These are phyloP conservation scores for Oreotrochilus melanogaster DNA, from an alignment of 2,113 vertebrate species.

Conservation along the genomic window DNA sequence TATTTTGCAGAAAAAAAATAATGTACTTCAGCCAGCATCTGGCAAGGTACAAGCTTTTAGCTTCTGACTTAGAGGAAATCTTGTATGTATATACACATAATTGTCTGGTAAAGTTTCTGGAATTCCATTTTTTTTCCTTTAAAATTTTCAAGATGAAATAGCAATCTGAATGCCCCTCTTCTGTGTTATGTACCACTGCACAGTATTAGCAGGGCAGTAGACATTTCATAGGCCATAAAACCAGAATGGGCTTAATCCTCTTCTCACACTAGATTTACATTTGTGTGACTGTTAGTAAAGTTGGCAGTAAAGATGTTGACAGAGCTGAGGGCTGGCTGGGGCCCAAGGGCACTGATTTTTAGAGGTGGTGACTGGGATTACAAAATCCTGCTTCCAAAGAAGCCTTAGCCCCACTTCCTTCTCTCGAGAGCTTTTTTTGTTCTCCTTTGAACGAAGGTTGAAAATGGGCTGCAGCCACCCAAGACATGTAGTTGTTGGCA, in stretches of 20 bases:
- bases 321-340: conserved; percentile 40
- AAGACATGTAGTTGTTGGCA: not conserved
- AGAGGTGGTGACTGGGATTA: conserved; percentile 36
- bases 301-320: conserved; percentile 62
- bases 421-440: conserved; percentile 30
- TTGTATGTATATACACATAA: not conserved
- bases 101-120: not conserved
- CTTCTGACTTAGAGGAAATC: not conserved
- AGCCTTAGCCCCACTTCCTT: conserved; percentile 34
- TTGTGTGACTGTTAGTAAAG: conserved; percentile 57
- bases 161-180: not conserved
- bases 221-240: conserved; percentile 53
- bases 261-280: conserved; percentile 62
- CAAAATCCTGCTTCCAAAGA: conserved; percentile 41
- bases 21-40: not conserved
- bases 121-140: not conserved
- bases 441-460: not conserved
- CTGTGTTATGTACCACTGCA: not conserved
- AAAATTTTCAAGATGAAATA: not conserved
- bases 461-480: not conserved
- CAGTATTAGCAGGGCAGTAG: not conserved
- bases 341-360: conserved; percentile 57
- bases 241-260: conserved; percentile 58
- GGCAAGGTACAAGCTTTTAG: not conserved
- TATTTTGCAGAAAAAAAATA: conserved; percentile 22